These are phyloP conservation scores for Champsocephalus esox DNA, from an alignment of 2,797 vertebrate genomes.

Conservation along the genomic window DNA sequence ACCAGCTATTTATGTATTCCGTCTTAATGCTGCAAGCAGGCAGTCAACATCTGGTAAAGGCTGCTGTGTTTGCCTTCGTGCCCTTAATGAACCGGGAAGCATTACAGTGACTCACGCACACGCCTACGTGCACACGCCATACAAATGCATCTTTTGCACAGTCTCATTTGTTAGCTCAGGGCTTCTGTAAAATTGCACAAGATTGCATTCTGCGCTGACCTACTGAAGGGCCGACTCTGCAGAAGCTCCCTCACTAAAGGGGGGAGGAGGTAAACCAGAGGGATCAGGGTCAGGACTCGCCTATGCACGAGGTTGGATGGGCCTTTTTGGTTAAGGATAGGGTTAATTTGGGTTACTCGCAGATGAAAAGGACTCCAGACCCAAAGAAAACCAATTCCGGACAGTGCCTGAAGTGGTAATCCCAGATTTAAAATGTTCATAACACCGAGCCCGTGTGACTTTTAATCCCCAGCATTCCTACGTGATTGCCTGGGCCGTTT, in stretches of 20 bases:
- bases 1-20: constrained; percentile 46
- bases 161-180: constrained; percentile 53
- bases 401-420: constrained; percentile 60
- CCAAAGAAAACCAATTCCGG: constrained; percentile 66
- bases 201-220: constrained; percentile 44
- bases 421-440: constrained; percentile 48
- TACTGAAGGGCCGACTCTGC: constrained; percentile 29
- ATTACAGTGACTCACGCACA: constrained; percentile 19
- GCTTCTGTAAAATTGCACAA: constrained; percentile 49
- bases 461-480: constrained; percentile 45
- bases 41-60: constrained; percentile 60
- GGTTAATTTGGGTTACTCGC: constrained; percentile 69
- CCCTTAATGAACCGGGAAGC: constrained; percentile 53
- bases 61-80: constrained; percentile 55
- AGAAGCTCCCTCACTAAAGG: constrained; percentile 27
- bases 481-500: constrained; percentile 34
- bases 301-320: constrained; percentile 33
- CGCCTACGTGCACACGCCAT: constrained; percentile 15
- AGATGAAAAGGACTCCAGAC: constrained; percentile 57
- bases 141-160: constrained; percentile 41
- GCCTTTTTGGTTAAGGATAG: constrained; percentile 49
- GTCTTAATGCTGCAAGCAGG: constrained; percentile 39
- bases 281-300: constrained; percentile 48
- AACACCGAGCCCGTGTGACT: constrained; percentile 36
- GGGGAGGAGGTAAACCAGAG: constrained; percentile 32